Evolutionary conservation across 1,140 invertebrate genomes (phyloP).

Genomic region (Bathynomus jamesi): DNA sequence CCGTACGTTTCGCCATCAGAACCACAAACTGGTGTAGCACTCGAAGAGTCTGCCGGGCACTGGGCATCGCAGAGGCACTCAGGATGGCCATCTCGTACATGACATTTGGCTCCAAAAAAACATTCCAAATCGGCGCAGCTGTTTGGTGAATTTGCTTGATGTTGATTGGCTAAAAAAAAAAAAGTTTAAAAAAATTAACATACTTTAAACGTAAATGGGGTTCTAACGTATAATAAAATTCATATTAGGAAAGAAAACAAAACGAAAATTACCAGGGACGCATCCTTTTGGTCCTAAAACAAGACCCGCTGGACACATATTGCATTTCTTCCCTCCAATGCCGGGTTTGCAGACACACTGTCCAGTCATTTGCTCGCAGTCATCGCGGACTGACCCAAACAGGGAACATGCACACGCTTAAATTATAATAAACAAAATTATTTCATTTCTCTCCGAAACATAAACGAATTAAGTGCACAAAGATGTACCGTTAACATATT

Average conservation of each 20-base stretch:
- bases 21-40: conserved; percentile 58
- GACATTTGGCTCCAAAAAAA: conserved; percentile 72
- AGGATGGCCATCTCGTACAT: conserved; percentile 58
- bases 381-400: conserved; percentile 65
- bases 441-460: no score
- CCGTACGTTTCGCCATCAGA: conserved; percentile 72
- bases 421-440: no score
- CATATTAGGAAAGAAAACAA: no score
- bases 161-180: background rate
- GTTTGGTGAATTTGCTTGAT: conserved; percentile 45
- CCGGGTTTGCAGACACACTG: conserved; percentile 66
- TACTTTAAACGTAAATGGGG: no score
- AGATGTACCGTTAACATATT: no score
- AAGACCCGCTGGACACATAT: conserved; percentile 67
- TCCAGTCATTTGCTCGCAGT: conserved; percentile 79
- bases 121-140: conserved; percentile 67
- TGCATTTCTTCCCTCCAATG: conserved; percentile 71
- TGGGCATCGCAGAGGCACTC: conserved; percentile 48
- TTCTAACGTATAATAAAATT: no score
- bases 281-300: conserved; percentile 68
- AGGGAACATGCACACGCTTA: conserved; percentile 62
- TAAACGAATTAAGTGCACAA: no score
- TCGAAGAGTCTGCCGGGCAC: conserved; percentile 30
- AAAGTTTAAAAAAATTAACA: no score
- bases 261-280: conserved; percentile 61